Base-by-base conservation (phyloP, 2,888 invertebrate species). In the Psylliodes chrysocephalus region DNA sequence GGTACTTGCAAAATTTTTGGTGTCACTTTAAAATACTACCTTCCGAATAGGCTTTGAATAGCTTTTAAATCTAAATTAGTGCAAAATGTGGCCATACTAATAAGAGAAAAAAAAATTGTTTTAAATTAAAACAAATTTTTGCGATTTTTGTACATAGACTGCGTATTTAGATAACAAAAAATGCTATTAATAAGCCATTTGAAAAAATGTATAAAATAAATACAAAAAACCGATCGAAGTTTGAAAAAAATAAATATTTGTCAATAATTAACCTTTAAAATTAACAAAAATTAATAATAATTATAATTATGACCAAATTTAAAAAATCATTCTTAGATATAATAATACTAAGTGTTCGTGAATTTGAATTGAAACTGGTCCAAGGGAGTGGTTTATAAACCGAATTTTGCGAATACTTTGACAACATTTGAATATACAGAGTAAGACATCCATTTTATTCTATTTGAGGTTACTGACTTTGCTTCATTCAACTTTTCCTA, bases 51-150 rank as follows among this genome's bases (percentile, higher is more conserved):
- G 63, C 68, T 68, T 71, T 70, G 65, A 69, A 64, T 57, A 46
- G 68, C 70, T 71, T 73, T 61, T 64, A 53, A 71, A 69, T 66
- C 68, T 66, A 22, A 69, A 69, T 67, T 71, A 73, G 71, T 72
- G 73, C 73, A 72, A 75, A 72, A 69, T 60, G 69, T 59, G 65
- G 72, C 69, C 70, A 72, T 73, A 67, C 66, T 62, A 70, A 61
- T n/a, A 65, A 65, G 65, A 57, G 35, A 59, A 55, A n/a, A n/a
- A 42, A 22, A 55, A 65, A 53, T n/a, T 72, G 73, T 75, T 75
- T 75, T 74, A 75, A 75, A 75, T 73, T 73, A 75, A 76, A 76
- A 73, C 75, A 73, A 63, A 61, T 52, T 33, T 35, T 60, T 63
- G 69, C 68, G 70, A 65, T 66, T 64, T 67, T 62, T 72, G 66